Evolutionary conservation across 2,888 invertebrate species (phyloP).

Genomic region (Ophioninae sp.): DNA sequence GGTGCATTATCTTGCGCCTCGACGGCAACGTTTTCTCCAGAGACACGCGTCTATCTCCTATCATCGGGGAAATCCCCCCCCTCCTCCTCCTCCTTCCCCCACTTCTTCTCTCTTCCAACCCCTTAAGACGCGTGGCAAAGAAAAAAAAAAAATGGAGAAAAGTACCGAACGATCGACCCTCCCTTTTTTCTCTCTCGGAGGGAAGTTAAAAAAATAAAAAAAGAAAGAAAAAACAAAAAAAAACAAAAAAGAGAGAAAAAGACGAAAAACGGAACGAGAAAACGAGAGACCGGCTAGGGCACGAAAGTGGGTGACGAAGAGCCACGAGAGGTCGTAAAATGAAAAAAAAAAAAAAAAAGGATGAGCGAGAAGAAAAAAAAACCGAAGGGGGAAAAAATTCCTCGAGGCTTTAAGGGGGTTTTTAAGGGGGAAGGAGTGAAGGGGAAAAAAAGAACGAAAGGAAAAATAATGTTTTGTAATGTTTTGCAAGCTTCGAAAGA

Average conservation of each 20-base stretch:
- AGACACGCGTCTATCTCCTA: conserved; percentile 3
- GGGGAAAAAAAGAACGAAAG: too few relatives aligned
- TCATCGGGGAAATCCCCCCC: background rate
- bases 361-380: conserved; percentile 14
- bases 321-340: conserved; percentile 45
- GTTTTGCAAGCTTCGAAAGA: conserved; percentile 46
- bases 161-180: conserved; percentile 31
- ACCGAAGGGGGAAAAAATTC: conserved; percentile 7
- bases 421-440: background rate
- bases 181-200: conserved; percentile 16
- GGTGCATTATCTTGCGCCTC: conserved; percentile 31
- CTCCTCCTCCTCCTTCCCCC: too few relatives aligned
- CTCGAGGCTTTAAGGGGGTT: conserved; percentile 2
- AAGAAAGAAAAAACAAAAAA: too few relatives aligned
- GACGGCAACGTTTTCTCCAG: conserved; percentile 25
- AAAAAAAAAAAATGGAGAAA: conserved; percentile 32
- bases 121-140: conserved; percentile 45
- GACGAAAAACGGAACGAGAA: background rate
- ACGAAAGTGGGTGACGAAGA: conserved; percentile 49
- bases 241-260: too few relatives aligned
- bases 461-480: conserved; percentile 35
- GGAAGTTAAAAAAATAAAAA: background rate
- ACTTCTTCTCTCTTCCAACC: background rate
- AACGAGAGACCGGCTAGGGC: conserved; percentile 31
- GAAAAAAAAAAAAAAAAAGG: conserved; percentile 16